Evolutionary conservation across 2,797 vertebrate species (phyloP).

Genomic region (Crenuchus spilurus): DNA sequence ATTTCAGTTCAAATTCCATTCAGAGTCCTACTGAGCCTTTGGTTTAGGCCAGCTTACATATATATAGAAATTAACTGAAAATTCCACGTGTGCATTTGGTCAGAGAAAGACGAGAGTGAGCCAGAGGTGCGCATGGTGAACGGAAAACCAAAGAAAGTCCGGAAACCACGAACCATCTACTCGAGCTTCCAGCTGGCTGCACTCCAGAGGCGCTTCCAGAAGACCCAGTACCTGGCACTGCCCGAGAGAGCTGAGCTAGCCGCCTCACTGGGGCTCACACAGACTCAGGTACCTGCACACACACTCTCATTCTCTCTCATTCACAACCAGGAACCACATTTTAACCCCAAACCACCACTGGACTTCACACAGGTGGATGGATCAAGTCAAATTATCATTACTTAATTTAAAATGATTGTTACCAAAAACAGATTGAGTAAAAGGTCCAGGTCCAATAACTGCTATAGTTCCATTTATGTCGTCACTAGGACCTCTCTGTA

Average conservation of each 20-base stretch:
- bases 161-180: conserved; percentile 87
- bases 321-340: not conserved
- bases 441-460: no score
- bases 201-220: conserved; percentile 85
- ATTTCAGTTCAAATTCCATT: no score
- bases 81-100: conserved; percentile 23
- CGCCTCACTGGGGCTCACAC: conserved; percentile 85
- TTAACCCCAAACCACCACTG: not conserved
- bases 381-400: no score
- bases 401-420: no score
- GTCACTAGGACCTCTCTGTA: no score
- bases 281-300: conserved; percentile 81
- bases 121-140: conserved; percentile 87
- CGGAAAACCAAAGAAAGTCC: conserved; percentile 88
- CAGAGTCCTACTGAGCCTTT: no score
- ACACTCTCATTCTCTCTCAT: not conserved
- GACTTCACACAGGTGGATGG: no score
- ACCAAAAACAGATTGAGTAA: no score
- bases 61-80: not conserved
- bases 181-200: conserved; percentile 88
- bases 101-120: conserved; percentile 86
- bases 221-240: conserved; percentile 86
- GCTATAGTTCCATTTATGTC: no score
- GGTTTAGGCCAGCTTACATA: no score
- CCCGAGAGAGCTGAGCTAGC: conserved; percentile 87